Percentiles rank a stretch among this genome's conserved stretches.
Conservation (phyloP, 2,113 vertebrate species). For the Rhea americana region DNA sequence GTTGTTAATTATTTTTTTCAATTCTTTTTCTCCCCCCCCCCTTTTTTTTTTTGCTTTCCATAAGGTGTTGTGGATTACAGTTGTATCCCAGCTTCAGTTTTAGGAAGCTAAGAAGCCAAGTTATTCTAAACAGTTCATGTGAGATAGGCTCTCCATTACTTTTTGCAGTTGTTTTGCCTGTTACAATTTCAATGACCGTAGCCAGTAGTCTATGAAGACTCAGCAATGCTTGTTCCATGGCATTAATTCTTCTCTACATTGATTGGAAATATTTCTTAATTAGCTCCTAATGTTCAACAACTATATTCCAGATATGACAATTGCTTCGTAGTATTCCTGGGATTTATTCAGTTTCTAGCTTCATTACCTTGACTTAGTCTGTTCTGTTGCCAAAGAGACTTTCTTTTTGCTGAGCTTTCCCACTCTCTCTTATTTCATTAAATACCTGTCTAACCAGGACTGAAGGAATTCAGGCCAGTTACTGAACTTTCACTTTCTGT, state of each 20-base stretch:
- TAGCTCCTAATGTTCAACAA: background rate
- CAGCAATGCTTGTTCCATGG: no score
- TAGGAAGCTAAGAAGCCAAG: background rate
- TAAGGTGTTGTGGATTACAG: background rate
- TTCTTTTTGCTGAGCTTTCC: background rate
- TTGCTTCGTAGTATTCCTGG: background rate
- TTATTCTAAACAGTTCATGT: background rate
- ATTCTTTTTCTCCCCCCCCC: background rate
- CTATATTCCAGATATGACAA: background rate
- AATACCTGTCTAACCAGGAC: background rate
- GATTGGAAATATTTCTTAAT: background rate
- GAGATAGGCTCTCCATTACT: no score
- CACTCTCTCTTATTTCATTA: background rate
- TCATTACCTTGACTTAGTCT: background rate
- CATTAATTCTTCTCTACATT: no score
- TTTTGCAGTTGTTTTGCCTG: no score
- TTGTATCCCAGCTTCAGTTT: rapidly evolving
- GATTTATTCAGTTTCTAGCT: background rate
- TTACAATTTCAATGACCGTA: no score
- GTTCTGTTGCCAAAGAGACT: background rate
- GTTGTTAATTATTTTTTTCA: no score
- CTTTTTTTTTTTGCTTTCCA: background rate
- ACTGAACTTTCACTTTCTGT: background rate
- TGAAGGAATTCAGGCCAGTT: rapidly evolving
- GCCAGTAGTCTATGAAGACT: no score